Evolutionary conservation across 2,797 vertebrate genomes (phyloP).

Genomic region (Ctenosaura bakeri): DNA sequence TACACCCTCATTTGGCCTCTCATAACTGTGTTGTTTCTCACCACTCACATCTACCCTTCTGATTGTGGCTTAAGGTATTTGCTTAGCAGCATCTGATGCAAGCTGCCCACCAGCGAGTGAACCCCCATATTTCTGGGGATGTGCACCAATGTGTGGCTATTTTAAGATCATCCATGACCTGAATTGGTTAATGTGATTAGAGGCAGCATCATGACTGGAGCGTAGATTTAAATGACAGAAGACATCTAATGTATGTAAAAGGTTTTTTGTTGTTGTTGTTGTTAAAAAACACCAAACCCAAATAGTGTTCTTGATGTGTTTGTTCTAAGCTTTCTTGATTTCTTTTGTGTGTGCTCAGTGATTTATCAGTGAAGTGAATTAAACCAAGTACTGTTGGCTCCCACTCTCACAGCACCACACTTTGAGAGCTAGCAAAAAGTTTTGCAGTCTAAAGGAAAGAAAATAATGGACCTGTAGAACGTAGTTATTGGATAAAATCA

Average conservation of each 20-base stretch:
- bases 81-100: background rate
- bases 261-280: too few relatives aligned
- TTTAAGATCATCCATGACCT: background rate
- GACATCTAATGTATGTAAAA: background rate
- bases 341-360: background rate
- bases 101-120: background rate
- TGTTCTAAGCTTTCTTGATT: background rate
- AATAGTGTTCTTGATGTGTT: background rate
- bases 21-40: too few relatives aligned
- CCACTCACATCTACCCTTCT: too few relatives aligned
- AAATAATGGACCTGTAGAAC: background rate
- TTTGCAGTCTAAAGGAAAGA: background rate
- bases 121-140: background rate
- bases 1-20: too few relatives aligned
- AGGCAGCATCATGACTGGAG: background rate
- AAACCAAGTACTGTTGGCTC: background rate
- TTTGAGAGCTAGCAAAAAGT: background rate
- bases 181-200: background rate
- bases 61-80: too few relatives aligned
- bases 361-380: background rate
- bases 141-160: background rate
- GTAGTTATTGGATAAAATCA: background rate
- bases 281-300: too few relatives aligned
- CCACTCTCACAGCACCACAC: background rate
- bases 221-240: background rate